Evolutionary conservation across 2,888 invertebrate genomes (phyloP).

Genomic region (Melinaea marsaeus): DNA sequence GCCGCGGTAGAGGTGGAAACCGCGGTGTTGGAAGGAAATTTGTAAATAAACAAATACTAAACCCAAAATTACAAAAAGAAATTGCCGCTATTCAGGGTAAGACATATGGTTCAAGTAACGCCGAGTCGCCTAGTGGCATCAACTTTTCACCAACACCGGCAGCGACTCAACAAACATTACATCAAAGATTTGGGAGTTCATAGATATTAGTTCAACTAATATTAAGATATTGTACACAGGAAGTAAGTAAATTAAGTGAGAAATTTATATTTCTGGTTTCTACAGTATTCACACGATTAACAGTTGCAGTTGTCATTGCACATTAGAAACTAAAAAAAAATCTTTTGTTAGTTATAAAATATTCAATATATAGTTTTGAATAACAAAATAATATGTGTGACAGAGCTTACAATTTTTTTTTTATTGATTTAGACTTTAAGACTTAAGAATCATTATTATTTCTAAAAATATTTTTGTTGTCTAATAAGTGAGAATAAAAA

Average conservation of each 20-base stretch:
- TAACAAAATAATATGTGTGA: not conserved
- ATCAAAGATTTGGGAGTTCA: conserved; percentile 66
- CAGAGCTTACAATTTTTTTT: not conserved
- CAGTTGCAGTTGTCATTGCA: not conserved
- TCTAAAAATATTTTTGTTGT: conserved; percentile 38
- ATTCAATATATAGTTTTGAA: not conserved
- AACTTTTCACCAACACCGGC: conserved; percentile 64
- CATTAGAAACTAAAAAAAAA: not conserved
- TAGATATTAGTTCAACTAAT: conserved; percentile 27
- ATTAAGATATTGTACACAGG: conserved; percentile 5
- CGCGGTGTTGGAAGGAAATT: conserved; percentile 62
- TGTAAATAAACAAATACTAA: conserved; percentile 61
- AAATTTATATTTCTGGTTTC: not conserved
- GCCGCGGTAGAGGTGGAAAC: conserved; percentile 57
- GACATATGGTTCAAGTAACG: conserved; percentile 39
- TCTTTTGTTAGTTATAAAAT: conserved; percentile 2
- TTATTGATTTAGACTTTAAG: not conserved
- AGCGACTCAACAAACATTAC: conserved; percentile 61
- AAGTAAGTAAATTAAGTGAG: not conserved
- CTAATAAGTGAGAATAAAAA: conserved; percentile 25
- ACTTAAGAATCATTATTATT: conserved; percentile 20
- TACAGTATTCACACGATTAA: conserved; percentile 3
- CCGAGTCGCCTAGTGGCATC: conserved; percentile 38
- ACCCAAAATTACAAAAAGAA: conserved; percentile 66
- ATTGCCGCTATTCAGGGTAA: conserved; percentile 71